Evolutionary conservation across 1,140 invertebrate species (phyloP), one percentile per base, ranked within the genome.

Genomic region (Euura saliciscinereae): DNA sequence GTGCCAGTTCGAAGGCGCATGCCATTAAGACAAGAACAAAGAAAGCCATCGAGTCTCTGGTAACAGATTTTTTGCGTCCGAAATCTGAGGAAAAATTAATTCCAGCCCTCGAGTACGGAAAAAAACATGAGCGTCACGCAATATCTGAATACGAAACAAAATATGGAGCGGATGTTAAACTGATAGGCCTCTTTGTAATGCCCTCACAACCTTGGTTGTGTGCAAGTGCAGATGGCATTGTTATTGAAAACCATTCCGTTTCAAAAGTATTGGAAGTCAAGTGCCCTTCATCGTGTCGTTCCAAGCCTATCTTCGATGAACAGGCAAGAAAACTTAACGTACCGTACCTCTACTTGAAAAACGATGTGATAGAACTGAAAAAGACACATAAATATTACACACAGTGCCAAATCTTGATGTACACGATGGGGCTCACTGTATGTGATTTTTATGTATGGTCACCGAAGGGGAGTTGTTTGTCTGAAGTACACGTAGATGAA

Each of bases 261-360:
- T 43, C 65, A 6, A 75, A 76, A 69, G 42, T 77, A 66, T 64
- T 80, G 45, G 77, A 80, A 77, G 64, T 80, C 43, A 79, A 79
- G 70, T 78, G 78, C 66, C 74, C 77, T 6, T 73, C 44, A 43
- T 70, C 70, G 45, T 77, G 77, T 65, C 44, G 77, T 70, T 74
- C 74, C 45, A 73, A 76, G 75, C 46, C 69, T 46, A 66, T 78
- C 64, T 66, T 76, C 8, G 71, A 78, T 73, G 72, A 71, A 65
- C 64, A 5, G 65, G 71, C 42, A 70, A 64, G 76, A 44, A 59
- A 45, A 13, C 59, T 74, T 44, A 79, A 79, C 72, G 72, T 76
- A 10, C 67, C 69, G 43, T 77, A 76, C 73, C 78, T 77, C 43
- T 10, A 65, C n/a, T 75, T 77, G 67, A 45, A 43, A 44, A 72